Evolutionary conservation across 2,888 invertebrate species (phyloP), one percentile per base, ranked within the genome.

Genomic region (Eupeodes luniger): DNA sequence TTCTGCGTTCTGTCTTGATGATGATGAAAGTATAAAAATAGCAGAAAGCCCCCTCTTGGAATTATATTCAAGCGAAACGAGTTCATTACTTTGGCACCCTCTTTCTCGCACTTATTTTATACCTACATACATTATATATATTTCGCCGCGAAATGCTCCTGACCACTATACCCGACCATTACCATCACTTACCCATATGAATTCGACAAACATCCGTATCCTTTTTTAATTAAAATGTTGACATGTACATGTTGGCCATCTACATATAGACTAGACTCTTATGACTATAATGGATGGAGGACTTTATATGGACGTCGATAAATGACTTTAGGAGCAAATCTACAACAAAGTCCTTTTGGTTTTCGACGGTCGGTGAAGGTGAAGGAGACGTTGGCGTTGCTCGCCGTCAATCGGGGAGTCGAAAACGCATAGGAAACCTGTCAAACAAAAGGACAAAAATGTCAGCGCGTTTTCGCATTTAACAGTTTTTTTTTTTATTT

Each of bases 191-290:
- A 61, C 55, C 49, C 67, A 49, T 88, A 85, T 85, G 81, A 85
- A 78, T 81, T 85, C 85, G 85, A 85, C 88, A 88, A 88, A 88
- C 88, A 88, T 88, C 85, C 93, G 92, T 91, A 93, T 92, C 93
- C 93, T 93, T 93, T 93, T 93, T 93, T 93, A 93, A 93, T 93
- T 93, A 93, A 93, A 93, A 93, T 93, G 93, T 93, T 93, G 93
- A 93, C 93, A 93, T 93, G 93, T 74, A 85, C 88, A 88, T 85
- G 81, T 67, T 74, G 81, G 57, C 84, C 84, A 87, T 87, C 87
- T 80, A 79, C 6, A 40, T 27, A 27, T 27, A 9, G 6, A 5
- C 40, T 40, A 40, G 40, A 40, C 40, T 40, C 5, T 40, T 40
- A 1, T 5, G 87, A 77, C 81, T 59, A 11, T 10, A n/a, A 5